These are phyloP conservation scores for Lepidochrysops patricia DNA, from an alignment of 2,888 invertebrate genomes.

Conservation along the genomic window DNA sequence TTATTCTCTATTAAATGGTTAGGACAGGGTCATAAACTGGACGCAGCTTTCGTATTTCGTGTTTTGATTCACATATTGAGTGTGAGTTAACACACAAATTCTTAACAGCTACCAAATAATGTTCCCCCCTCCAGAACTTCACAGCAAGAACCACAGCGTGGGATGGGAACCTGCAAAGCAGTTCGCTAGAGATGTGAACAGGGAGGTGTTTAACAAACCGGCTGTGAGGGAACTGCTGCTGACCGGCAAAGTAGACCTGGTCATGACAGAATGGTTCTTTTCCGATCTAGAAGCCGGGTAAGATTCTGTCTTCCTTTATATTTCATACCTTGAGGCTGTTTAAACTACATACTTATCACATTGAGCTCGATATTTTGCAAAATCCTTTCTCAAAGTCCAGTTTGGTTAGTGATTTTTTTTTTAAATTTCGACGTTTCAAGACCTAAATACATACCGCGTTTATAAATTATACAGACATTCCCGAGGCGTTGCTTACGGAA, in stretches of 20 bases:
- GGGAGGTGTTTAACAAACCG: conserved; percentile 22
- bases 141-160: conserved; percentile 25
- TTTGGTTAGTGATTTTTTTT: neutral
- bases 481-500: too few species aligned
- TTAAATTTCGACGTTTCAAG: conserved; percentile 16
- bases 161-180: conserved; percentile 25
- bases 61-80: too few species aligned
- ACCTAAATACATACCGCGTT: neutral
- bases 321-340: too few species aligned
- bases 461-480: too few species aligned
- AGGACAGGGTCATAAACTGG: too few species aligned
- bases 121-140: conserved; percentile 16
- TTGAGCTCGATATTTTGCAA: too few species aligned
- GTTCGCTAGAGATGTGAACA: conserved; percentile 34
- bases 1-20: too few species aligned
- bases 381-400: too few species aligned
- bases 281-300: conserved; percentile 43
- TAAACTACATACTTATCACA: too few species aligned
- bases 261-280: conserved; percentile 50
- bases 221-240: conserved; percentile 26
- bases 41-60: too few species aligned
- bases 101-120: neutral
- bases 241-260: conserved; percentile 41
- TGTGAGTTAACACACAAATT: too few species aligned
- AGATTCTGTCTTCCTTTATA: too few species aligned